phyloP scores from a whole-genome alignment of 2,888 invertebrate species.

The Zaprionus obscuricornis region DNA sequence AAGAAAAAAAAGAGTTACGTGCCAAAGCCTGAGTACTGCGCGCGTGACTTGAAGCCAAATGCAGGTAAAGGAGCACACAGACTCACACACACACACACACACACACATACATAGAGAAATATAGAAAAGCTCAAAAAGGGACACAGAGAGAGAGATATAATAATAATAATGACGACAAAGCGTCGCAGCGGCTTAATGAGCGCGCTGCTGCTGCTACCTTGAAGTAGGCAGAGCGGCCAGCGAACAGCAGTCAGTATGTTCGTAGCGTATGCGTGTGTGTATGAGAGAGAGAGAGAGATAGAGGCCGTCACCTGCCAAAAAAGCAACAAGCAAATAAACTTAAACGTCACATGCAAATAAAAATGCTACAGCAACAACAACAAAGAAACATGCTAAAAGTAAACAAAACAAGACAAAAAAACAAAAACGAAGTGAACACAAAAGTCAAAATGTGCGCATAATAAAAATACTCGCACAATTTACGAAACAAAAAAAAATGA shows the following conservation, averaged over 20 bases:
- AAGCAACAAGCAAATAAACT: slow-evolving; percentile 61
- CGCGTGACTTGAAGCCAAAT: slow-evolving; percentile 63
- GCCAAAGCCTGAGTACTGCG: slow-evolving; percentile 38
- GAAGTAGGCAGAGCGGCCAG: background rate
- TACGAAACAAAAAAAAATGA: slow-evolving; percentile 16
- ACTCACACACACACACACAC: background rate
- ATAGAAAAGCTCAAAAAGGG: slow-evolving; percentile 1
- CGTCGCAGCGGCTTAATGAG: slow-evolving; percentile 38
- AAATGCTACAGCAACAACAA: slow-evolving; percentile 24
- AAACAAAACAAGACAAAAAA: slow-evolving; percentile 56
- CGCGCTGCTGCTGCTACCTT: too few species aligned
- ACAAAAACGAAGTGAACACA: slow-evolving; percentile 9
- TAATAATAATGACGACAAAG: slow-evolving; percentile 22
- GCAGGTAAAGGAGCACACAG: slow-evolving; percentile 19
- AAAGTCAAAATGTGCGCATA: slow-evolving; percentile 38
- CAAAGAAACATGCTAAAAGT: slow-evolving; percentile 22
- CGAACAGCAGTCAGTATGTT: background rate
- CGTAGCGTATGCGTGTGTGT: slow-evolving; percentile 1
- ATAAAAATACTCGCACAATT: slow-evolving; percentile 39
- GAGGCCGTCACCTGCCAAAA: slow-evolving; percentile 44
- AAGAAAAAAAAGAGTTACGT: slow-evolving; percentile 54
- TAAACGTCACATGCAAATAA: slow-evolving; percentile 52
- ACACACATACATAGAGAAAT: slow-evolving; percentile 7
- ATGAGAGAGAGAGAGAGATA: background rate
- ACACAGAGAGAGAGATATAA: slow-evolving; percentile 3